Evolutionary conservation across 2,113 vertebrate genomes (phyloP).

Genomic region (Physeter macrocephalus): DNA sequence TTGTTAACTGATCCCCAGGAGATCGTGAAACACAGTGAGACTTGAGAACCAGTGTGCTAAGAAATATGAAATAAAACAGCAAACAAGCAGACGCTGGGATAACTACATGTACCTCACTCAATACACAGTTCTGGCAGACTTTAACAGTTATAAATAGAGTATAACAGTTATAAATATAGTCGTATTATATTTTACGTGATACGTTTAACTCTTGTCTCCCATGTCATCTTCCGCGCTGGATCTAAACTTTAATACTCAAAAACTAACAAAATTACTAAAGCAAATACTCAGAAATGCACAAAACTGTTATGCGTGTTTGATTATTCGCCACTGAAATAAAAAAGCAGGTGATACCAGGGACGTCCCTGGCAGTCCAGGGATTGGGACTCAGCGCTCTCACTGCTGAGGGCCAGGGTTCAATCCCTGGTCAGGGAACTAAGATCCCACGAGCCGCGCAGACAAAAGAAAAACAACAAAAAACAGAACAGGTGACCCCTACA

Average conservation of each 20-base stretch:
- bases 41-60: rapidly evolving
- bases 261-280: neutral
- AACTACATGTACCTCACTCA: neutral
- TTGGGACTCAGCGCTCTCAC: rapidly evolving
- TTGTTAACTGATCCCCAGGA: too few relatives aligned
- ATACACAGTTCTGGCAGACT: rapidly evolving
- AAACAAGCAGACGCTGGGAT: neutral
- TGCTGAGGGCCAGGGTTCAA: neutral
- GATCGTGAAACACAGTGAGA: rapidly evolving
- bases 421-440: neutral
- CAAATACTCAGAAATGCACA: neutral
- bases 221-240: rapidly evolving
- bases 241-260: neutral
- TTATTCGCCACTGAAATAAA: neutral
- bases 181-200: rapidly evolving
- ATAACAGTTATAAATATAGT: too few relatives aligned
- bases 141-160: too few relatives aligned
- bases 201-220: neutral
- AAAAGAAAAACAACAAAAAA: too few relatives aligned
- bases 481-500: neutral
- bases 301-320: rapidly evolving
- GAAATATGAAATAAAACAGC: neutral
- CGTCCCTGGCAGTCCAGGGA: neutral
- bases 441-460: neutral
- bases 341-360: neutral